Base-by-base conservation (phyloP, 1,140 invertebrate species). In the Zaprionus gabonicus region DNA sequence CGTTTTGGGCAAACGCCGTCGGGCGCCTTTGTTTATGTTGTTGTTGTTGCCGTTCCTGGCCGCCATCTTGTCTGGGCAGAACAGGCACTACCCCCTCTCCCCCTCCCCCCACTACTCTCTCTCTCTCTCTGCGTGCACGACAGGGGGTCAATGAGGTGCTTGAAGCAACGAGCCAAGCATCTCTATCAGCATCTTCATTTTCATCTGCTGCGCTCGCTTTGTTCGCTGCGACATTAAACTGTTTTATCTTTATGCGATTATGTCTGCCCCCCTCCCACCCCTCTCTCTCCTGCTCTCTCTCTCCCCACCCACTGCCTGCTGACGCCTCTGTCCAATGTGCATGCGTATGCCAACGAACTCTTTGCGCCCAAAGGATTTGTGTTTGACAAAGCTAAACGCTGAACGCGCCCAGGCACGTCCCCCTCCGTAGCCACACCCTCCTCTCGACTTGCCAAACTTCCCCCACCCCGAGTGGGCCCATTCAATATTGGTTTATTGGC, bases 211-310 rank as follows among this genome's bases (percentile, higher is more conserved):
- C 44, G 46, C 41, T 23, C 71, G 74, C 51, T 78, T 85, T 82
- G 79, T 90, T 76, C 82, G 66, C 60, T 58, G 86, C 73, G 80
- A 87, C 80, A 88, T 85, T 90, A 90, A 90, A 90, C 85, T 79
- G 85, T 91, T 90, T 88, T 90, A 90, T 90, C 85, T 90, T 90
- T 90, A 90, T 85, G 85, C 82, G 85, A 90, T 90, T 90, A 90
- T 91, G 82, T 90, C 82, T 90, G 76, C 66, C 62, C 46, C 13
- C 23, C 17, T 17, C 13, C 15, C 20, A 20, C 1, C 7, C 6
- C 12, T 1, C 23, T 15, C 38, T 9, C 27, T n/a, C 13, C 10
- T 9, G 1, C 2, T 17, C 23, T 10, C 34, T 38, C 20, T 15
- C 70, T 51, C 38, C 31, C 7, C 55, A 31, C 27, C 10, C 36